Evolutionary conservation across 53 echinoderm and acorn worm genomes (phyloP), one percentile per base, ranked within the genome.

Genomic region (Apostichopus leukothele): DNA sequence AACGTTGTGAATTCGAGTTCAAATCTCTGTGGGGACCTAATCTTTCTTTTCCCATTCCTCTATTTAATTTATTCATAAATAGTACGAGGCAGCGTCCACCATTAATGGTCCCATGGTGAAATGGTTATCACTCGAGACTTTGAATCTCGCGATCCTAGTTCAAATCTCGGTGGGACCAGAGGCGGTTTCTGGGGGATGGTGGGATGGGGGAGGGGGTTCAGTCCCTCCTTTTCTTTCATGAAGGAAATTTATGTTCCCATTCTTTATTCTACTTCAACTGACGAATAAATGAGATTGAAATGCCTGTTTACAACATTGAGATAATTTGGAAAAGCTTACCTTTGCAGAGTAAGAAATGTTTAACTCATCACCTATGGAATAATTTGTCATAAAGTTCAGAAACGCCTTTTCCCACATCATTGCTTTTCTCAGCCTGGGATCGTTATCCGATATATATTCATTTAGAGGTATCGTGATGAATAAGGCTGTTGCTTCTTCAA

Each of bases 121-220:
- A 79, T 54, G 79, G 79, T 79, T 79, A 79, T 52, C 79, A 79
- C 14, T 79, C 79, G 79, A 79, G 79, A 79, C 79, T 79, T 19
- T 79, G 54, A 79, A 79, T 79, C 79, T 79, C 79, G 79, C 79
- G 52, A 79, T 79, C 19, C 79, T 52, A 79, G 52, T 79, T 79
- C 79, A 79, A 79, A 79, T 79, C 79, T 52, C 79, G 79, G 53
- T 52, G 52, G 52, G 52, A 79, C 53, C 52, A 39, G 39, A 39
- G 39, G 39, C 39, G 39, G 39, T 39, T 39, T 39, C 39, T 39
- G 39, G 39, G 39, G 39, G 39, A 39, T 39, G 39, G 39, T 2
- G 39, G 39, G 39, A 39, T 39, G 39, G 39, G 39, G 39, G 39
- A 39, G 3, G 39, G 39, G 39, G 2, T 39, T 39, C 39, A 39